Conservation (phyloP, 30 jellyfish, hydroid and myxozoan genomes). For the Turritopsis dohrnii region DNA sequence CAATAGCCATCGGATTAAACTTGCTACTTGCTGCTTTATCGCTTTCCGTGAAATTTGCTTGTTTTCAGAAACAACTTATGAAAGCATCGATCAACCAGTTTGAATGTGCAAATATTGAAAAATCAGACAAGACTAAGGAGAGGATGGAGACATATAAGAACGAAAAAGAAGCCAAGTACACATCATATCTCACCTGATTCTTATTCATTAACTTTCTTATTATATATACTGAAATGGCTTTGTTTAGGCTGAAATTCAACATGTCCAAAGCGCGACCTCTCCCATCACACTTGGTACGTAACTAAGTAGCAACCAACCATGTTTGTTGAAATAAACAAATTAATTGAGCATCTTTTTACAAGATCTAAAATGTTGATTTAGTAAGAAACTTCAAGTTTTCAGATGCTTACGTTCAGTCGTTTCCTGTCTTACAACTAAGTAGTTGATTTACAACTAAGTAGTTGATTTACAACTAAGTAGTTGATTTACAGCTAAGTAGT, state of each 20-base stretch:
- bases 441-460: too few species aligned
- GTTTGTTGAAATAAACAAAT: background rate
- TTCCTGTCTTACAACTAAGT: too few species aligned
- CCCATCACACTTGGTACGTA: conserved; percentile 26
- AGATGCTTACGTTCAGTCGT: too few species aligned
- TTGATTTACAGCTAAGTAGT: too few species aligned
- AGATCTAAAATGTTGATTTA: too few species aligned
- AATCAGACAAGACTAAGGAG: conserved; percentile 74
- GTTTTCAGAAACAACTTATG: conserved; percentile 60
- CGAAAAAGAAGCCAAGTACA: conserved; percentile 69
- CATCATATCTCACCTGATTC: background rate
- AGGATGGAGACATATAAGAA: conserved; percentile 38
- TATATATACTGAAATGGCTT: background rate
- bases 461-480: too few species aligned
- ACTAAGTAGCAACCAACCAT: background rate
- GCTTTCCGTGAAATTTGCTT: too few species aligned
- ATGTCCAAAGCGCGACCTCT: conserved; percentile 23
- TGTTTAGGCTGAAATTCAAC: conserved; percentile 33
- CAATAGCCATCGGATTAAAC: too few species aligned
- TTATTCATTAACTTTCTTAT: background rate
- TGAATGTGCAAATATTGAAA: conserved; percentile 81
- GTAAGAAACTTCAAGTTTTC: too few species aligned
- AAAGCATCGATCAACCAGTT: conserved; percentile 71
- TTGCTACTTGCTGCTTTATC: too few species aligned
- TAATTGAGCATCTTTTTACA: background rate